phyloP scores from a whole-genome alignment of 2,113 vertebrate species.

The Ptyas mucosa region DNA sequence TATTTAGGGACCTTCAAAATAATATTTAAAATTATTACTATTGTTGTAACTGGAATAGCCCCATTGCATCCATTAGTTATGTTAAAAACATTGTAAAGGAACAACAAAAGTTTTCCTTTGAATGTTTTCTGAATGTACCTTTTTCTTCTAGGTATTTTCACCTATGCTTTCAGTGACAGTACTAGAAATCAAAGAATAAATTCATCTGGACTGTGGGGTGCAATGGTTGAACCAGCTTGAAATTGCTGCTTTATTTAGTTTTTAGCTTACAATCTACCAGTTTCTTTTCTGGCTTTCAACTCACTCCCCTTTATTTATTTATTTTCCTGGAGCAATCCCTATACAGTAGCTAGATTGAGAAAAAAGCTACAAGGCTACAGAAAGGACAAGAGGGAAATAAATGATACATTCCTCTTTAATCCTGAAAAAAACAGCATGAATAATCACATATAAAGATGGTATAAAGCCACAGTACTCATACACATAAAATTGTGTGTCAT shows the following conservation, averaged over 20 bases:
- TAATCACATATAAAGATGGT: slow-evolving; percentile 42
- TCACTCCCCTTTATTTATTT: no score
- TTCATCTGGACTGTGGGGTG: background rate
- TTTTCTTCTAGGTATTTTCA: slow-evolving; percentile 6
- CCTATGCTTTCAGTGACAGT: background rate
- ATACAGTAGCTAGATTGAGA: slow-evolving; percentile 29
- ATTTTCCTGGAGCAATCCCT: background rate
- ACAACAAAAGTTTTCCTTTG: background rate
- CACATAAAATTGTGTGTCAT: slow-evolving; percentile 31
- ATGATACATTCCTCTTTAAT: slow-evolving; percentile 40
- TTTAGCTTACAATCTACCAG: background rate
- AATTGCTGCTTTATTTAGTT: slow-evolving; percentile 7
- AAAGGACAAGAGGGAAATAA: slow-evolving; percentile 35
- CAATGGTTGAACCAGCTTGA: slow-evolving; percentile 17
- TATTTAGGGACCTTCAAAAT: background rate
- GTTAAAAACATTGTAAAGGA: background rate
- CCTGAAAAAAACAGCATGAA: slow-evolving; percentile 12
- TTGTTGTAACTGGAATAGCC: background rate
- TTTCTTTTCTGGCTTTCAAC: background rate
- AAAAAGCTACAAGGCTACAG: slow-evolving; percentile 38
- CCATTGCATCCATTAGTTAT: fast-evolving
- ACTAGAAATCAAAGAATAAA: background rate
- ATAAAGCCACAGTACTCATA: slow-evolving; percentile 29
- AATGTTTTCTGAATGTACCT: slow-evolving; percentile 13
- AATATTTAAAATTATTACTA: background rate